Percentiles rank a stretch among this genome's conserved stretches.
These are phyloP conservation scores for Gandaritis pyraliata DNA, from an alignment of 2,888 invertebrate genomes.

Conservation along the genomic window DNA sequence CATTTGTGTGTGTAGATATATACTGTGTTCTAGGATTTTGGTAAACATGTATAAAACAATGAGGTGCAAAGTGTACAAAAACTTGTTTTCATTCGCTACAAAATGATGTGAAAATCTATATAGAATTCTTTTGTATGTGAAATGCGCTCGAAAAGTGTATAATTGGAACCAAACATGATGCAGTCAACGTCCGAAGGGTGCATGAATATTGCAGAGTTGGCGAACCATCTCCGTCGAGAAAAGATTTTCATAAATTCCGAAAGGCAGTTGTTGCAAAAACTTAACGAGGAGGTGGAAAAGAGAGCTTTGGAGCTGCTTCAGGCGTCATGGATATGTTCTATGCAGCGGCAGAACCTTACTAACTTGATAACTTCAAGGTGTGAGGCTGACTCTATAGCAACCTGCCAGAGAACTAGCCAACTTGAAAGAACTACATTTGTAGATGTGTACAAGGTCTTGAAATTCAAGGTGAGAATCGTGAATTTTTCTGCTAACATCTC, in stretches of 20 bases:
- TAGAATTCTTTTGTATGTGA: constrained; percentile 41
- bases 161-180: constrained; percentile 66
- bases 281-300: constrained; percentile 89
- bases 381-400: constrained; percentile 90
- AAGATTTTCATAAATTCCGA: constrained; percentile 94
- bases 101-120: constrained; percentile 59
- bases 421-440: constrained; percentile 86
- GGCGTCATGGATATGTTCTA: constrained; percentile 94
- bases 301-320: constrained; percentile 85
- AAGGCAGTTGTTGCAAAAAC: constrained; percentile 90
- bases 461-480: constrained; percentile 87
- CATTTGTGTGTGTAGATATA: background rate
- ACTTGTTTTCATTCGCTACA: constrained; percentile 51
- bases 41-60: constrained; percentile 36
- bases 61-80: constrained; percentile 54
- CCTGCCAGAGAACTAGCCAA: constrained; percentile 86
- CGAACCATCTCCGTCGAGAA: constrained; percentile 90
- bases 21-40: background rate
- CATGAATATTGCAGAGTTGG: constrained; percentile 79
- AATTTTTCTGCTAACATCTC: constrained; percentile 3
- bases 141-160: constrained; percentile 54
- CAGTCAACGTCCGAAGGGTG: constrained; percentile 78
- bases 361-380: constrained; percentile 89
- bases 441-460: constrained; percentile 92
- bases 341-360: constrained; percentile 92